Percentiles rank a stretch among this genome's conserved stretches.
phyloP scores from a whole-genome alignment of 2,888 invertebrate species.

The Diarsia brunnea region DNA sequence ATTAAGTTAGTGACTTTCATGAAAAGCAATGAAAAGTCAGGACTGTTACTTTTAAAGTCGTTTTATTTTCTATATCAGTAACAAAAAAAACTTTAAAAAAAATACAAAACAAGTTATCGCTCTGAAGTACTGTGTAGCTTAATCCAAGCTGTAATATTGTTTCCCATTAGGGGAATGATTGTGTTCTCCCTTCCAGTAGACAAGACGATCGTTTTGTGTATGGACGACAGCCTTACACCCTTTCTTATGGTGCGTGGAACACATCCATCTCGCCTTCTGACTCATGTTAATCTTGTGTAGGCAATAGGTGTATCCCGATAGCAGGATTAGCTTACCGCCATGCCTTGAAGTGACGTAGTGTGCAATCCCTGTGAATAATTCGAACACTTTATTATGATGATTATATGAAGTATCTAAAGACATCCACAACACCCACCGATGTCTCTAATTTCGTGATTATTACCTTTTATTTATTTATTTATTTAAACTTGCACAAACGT shows the following conservation, averaged over 20 bases:
- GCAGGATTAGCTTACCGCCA: constrained; percentile 10
- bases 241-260: constrained; percentile 24
- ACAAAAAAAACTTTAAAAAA: too few relatives aligned
- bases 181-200: not conserved
- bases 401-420: not conserved
- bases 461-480: not conserved
- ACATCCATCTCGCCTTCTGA: constrained; percentile 17
- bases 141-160: not conserved
- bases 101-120: too few relatives aligned
- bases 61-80: too few relatives aligned
- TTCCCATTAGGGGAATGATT: constrained; percentile 13
- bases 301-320: constrained; percentile 32
- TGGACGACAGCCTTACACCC: constrained; percentile 28
- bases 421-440: not conserved
- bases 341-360: constrained; percentile 25
- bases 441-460: not conserved
- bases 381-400: not conserved
- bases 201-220: constrained; percentile 6
- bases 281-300: not conserved
- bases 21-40: too few relatives aligned
- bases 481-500: not conserved
- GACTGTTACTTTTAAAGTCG: too few relatives aligned
- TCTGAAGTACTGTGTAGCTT: not conserved
- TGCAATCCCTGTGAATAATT: constrained; percentile 11
- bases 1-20: too few relatives aligned